Conservation (phyloP, 1,140 invertebrate species). For the Sitophilus oryzae region DNA sequence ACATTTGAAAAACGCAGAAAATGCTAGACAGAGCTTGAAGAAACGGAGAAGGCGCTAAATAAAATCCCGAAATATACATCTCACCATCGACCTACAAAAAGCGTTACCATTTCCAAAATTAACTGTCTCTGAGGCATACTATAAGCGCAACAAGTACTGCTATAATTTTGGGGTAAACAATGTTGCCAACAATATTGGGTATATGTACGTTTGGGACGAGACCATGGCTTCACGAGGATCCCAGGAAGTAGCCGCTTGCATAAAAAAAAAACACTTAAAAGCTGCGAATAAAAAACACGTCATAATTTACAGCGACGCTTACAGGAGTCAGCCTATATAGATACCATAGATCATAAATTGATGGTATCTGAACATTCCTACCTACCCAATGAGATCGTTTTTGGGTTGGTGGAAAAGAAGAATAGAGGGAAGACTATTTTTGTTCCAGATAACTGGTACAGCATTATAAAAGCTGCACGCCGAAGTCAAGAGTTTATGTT, state of each 20-base stretch:
- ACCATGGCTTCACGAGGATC: constrained; percentile 9
- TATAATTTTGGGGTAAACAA: constrained; percentile 16
- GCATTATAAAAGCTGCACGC: constrained; percentile 14
- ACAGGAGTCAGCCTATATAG: too few species aligned
- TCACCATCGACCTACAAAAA: constrained; percentile 16
- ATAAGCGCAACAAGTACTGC: constrained; percentile 16
- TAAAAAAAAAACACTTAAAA: constrained; percentile 7
- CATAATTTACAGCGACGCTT: too few species aligned
- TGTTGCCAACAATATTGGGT: constrained; percentile 1
- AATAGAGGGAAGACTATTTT: constrained; percentile 3
- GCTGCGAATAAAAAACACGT: too few species aligned
- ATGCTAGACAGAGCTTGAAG: constrained; percentile 1
- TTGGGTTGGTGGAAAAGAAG: constrained; percentile 7
- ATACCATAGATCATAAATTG: constrained; percentile 14
- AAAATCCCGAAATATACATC: too few species aligned
- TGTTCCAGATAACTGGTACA: constrained; percentile 19
- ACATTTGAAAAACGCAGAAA: constrained; percentile 10
- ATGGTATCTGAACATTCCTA: constrained; percentile 9
- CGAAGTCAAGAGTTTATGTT: constrained; percentile 17
- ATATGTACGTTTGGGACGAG: constrained; percentile 17
- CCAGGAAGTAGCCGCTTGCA: constrained; percentile 17
- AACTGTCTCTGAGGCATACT: constrained; percentile 8
- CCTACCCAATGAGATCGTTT: constrained; percentile 13
- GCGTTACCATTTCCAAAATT: constrained; percentile 15
- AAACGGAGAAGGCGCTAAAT: background rate